Conservation (phyloP, 2,113 vertebrate genomes). For the Scatophagus argus region DNA sequence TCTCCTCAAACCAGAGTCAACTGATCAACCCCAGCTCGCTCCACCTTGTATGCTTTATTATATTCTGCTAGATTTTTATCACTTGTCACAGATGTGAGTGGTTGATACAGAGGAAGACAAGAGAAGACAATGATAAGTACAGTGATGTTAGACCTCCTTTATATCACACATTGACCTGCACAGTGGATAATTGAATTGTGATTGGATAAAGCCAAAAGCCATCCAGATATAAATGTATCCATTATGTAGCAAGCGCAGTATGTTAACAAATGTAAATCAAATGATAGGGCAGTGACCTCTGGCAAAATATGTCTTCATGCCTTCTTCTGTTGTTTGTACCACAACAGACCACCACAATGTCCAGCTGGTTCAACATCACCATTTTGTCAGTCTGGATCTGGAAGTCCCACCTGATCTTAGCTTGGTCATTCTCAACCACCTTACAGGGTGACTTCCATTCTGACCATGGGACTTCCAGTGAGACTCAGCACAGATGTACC, state of each 20-base stretch:
- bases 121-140: slow-evolving; percentile 28
- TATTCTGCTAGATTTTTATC: slow-evolving; percentile 6
- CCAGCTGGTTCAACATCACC: no score
- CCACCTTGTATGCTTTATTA: not conserved
- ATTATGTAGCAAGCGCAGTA: not conserved
- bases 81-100: slow-evolving; percentile 2
- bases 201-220: slow-evolving; percentile 12
- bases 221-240: not conserved
- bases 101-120: slow-evolving; percentile 18
- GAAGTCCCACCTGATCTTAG: no score
- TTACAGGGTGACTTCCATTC: no score
- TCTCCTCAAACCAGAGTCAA: not conserved
- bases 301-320: no score
- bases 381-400: no score
- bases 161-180: slow-evolving; percentile 24
- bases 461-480: no score
- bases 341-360: no score
- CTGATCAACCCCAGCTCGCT: not conserved
- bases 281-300: not conserved
- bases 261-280: not conserved
- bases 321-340: no score
- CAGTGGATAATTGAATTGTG: not conserved
- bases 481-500: no score
- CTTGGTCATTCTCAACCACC: no score
- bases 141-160: not conserved